Percentiles rank a stretch among this genome's conserved stretches.
These are phyloP conservation scores for Polia nebulosa DNA, from an alignment of 2,888 invertebrate species.

Conservation along the genomic window DNA sequence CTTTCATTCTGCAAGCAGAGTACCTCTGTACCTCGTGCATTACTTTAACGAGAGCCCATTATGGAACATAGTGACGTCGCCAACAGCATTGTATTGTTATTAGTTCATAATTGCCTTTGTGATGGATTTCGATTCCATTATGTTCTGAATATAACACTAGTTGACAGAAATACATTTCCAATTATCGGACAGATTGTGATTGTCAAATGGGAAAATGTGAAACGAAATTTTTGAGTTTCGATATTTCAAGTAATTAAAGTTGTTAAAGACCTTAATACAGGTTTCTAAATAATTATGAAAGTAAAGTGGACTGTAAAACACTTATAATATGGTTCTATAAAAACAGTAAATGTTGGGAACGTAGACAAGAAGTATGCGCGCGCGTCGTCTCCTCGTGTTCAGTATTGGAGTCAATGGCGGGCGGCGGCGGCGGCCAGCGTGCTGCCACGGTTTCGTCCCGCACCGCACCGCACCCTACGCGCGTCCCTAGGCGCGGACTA, in stretches of 20 bases:
- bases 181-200: neutral
- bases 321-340: no score
- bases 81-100: neutral
- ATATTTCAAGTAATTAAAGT: constrained; percentile 21
- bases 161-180: constrained; percentile 9
- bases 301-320: no score
- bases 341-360: no score
- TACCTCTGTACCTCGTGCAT: constrained; percentile 25
- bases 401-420: no score
- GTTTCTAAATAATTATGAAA: no score
- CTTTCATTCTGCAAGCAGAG: constrained; percentile 8
- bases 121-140: constrained; percentile 2
- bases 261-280: no score
- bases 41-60: constrained; percentile 46
- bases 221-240: constrained; percentile 9
- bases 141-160: neutral
- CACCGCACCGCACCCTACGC: no score
- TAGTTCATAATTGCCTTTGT: neutral
- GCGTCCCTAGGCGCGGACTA: no score
- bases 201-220: neutral
- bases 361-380: no score
- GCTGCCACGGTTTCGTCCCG: no score
- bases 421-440: no score
- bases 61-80: neutral
- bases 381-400: no score